phyloP scores from a whole-genome alignment of 2,888 invertebrate species.

The Metallyticus violacea region DNA sequence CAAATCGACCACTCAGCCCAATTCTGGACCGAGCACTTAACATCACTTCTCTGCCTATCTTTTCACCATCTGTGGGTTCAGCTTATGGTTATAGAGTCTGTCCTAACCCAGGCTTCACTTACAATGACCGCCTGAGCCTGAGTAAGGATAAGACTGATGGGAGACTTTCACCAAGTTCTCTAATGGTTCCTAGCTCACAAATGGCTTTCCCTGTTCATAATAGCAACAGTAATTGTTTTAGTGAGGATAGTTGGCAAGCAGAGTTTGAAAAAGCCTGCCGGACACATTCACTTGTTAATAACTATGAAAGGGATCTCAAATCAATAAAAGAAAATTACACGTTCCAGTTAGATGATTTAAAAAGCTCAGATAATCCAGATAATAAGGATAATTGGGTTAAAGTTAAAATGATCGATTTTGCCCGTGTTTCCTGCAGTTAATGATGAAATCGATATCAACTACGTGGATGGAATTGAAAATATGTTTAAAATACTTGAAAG shows the following conservation, averaged over 20 bases:
- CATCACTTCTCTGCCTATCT: neutral
- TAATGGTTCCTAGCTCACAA: constrained; percentile 6
- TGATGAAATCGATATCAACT: constrained; percentile 69
- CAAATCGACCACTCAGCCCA: constrained; percentile 15
- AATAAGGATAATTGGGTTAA: constrained; percentile 54
- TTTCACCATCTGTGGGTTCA: neutral
- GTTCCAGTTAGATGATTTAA: constrained; percentile 56
- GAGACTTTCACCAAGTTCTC: neutral
- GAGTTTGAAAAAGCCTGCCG: constrained; percentile 51
- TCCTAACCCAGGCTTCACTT: neutral
- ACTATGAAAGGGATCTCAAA: constrained; percentile 64
- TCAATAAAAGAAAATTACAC: constrained; percentile 59
- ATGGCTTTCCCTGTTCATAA: neutral
- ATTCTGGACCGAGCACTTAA: constrained; percentile 11
- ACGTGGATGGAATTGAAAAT: constrained; percentile 76
- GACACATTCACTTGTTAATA: constrained; percentile 65
- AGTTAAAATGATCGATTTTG: constrained; percentile 91
- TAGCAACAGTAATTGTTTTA: neutral
- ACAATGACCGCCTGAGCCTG: neutral
- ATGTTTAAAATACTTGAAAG: constrained; percentile 70
- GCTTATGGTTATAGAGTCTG: neutral
- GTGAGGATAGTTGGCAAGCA: constrained; percentile 47
- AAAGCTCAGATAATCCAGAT: constrained; percentile 40
- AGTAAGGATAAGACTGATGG: neutral
- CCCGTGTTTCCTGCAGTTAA: constrained; percentile 78